These are phyloP conservation scores for Drosophila simulans DNA, from an alignment of 1,140 invertebrate species.

Conservation along the genomic window DNA sequence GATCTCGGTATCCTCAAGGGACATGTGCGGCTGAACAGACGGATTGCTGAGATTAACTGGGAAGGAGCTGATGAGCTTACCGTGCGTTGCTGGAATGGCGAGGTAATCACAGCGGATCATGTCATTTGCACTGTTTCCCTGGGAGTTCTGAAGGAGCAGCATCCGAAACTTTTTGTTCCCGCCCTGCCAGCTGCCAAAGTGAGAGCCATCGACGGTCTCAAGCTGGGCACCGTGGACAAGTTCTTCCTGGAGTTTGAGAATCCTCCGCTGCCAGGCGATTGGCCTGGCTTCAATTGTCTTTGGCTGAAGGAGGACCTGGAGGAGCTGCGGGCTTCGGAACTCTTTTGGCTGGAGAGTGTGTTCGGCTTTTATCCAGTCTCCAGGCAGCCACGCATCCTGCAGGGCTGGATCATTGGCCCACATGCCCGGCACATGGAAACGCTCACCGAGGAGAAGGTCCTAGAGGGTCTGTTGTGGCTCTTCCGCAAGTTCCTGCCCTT, in stretches of 20 bases:
- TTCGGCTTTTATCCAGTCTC: conserved; percentile 88
- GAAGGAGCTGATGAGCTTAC: conserved; percentile 36
- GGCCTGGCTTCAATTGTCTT: conserved; percentile 85
- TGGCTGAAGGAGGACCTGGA: conserved; percentile 85
- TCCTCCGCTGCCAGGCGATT: conserved; percentile 87
- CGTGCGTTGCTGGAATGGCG: conserved; percentile 87
- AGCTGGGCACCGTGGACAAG: conserved; percentile 90
- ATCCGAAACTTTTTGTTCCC: conserved; percentile 87
- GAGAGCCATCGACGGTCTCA: conserved; percentile 87
- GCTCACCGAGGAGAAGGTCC: conserved; percentile 85
- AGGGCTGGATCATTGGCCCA: conserved; percentile 87
- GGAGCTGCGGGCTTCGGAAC: conserved; percentile 60
- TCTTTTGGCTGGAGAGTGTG: conserved; percentile 87
- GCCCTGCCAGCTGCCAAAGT: conserved; percentile 87
- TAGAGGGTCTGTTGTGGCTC: conserved; percentile 84
- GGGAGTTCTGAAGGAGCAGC: conserved; percentile 88
- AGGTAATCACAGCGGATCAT: conserved; percentile 87
- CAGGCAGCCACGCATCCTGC: conserved; percentile 88
- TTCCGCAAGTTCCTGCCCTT: conserved; percentile 84
- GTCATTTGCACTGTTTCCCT: conserved; percentile 89
- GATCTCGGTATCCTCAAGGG: conserved; percentile 65
- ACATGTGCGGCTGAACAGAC: conserved; percentile 85
- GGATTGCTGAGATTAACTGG: conserved; percentile 85
- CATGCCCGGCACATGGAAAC: conserved; percentile 87
- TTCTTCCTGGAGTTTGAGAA: conserved; percentile 89